Base-by-base conservation (phyloP, 2,797 vertebrate species). In the Hydrolagus colliei region DNA sequence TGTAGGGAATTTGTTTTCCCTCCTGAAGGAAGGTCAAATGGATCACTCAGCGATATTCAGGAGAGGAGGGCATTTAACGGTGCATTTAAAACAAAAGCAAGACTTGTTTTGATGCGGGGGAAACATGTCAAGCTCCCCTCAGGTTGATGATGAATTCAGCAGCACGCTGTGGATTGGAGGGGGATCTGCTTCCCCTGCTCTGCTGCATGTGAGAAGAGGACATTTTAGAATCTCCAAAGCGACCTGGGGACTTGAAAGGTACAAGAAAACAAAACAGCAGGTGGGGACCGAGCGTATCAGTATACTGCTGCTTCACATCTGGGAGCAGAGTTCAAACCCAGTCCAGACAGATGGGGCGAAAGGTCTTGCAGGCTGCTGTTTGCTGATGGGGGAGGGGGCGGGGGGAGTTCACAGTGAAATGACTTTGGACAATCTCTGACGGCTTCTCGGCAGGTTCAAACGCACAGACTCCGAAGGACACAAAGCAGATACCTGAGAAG, bases 181-280 rank as follows among this genome's bases (percentile, higher is more conserved):
- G 41, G 41, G 6, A 52, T 3, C 41, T 52, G 2, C 41, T 52
- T 3, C 41, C 41, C 41, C 41, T 6, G 41, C 41, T 52, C 41
- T 52, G 41, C 6, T 20, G 75, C 52, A 8, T 61, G 52, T 20
- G 59, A 77, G 75, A 11, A 77, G n/a, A n/a, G 18, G 52, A 4
- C 35, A 18, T 11, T 12, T n/a, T 77, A n/a, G 59, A 77, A 77
- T 18, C 75, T 41, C 9, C 10, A 61, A 61, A 77, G 75, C 3
- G 20, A 16, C n/a, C 75, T 59, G 7, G n/a, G 20, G 61, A 61
- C 41, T 61, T 20, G 16, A 77, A 77, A 59, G 41, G 18, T 61
- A 20, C 52, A 77, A 77, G 18, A 52, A 52, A 77, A 61, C 74
- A 61, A 77, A 59, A 77, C 52, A 77, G 20, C 52, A 77, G 75